Base-by-base conservation (phyloP, 2,888 invertebrate genomes). In the Melanostoma mellinum region DNA sequence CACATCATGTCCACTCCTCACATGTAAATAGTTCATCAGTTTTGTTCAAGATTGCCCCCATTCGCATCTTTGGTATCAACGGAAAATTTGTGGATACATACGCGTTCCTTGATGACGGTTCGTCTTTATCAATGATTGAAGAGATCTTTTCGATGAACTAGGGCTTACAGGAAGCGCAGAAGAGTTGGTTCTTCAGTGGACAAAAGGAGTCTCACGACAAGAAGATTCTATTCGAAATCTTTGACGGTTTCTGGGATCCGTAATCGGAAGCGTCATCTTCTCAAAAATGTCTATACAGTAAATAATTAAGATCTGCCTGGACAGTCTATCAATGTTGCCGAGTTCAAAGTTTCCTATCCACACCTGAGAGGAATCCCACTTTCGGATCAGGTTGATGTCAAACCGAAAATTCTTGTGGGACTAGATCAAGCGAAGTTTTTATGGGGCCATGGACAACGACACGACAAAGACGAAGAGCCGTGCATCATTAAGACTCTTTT, bases 321-420 rank as follows among this genome's bases (percentile, higher is more conserved):
- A 10, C 38, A 58, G 58, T 20, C 42, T 38, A 4, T 40, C 0
- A 30, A 40, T 9, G 38, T 9, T 36, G 40, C 36, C n/a, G 4
- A 58, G 30, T 58, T 58, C 6, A 38, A 40, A 10, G 40, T 30
- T 2, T 4, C 42, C 10, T 46, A 46, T 46, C 20, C 10, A 46
- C 46, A 46, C 20, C 46, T 44, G 44, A 9, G 44, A n/a, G 44
- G 44, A n/a, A 9, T 44, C 5, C 35, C 9, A n/a, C 9, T 56
- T 8, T 9, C 6, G 10, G 6, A 6, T 44, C 10, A 44, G 8
- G 4, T 10, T 20, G 20, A 36, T 35, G 38, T 3, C 6, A 6
- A 56, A 35, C 36, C 60, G 4, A 30, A 42, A 30, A 30, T 60
- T 30, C 32, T 60, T 42, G 20, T 60, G 4, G 60, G 60, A 42